Evolutionary conservation across 2,113 vertebrate genomes (phyloP).

Genomic region (Platycercus adscitus): DNA sequence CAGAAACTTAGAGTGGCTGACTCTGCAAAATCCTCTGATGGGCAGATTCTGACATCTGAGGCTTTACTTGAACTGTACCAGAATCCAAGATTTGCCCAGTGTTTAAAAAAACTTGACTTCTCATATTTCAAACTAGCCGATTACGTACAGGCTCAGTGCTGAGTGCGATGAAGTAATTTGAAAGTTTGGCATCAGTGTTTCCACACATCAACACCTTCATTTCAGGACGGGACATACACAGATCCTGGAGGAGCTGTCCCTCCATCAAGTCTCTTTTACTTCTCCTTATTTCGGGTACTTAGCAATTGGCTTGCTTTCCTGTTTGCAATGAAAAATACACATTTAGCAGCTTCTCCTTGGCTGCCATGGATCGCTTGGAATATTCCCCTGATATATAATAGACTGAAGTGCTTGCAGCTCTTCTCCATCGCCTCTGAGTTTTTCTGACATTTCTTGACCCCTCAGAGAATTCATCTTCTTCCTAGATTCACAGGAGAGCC

Average conservation of each 20-base stretch:
- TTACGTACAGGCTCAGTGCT: fast-evolving
- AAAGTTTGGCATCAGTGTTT: fast-evolving
- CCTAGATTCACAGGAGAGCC: not conserved
- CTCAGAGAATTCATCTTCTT: not conserved
- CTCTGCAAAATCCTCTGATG: not conserved
- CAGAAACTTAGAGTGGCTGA: not conserved
- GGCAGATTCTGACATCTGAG: not conserved
- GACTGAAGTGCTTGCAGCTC: not conserved
- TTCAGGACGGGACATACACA: fast-evolving
- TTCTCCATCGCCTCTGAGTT: not conserved
- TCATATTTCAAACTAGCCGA: not conserved
- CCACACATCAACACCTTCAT: not conserved
- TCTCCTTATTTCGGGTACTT: not conserved
- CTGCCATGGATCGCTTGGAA: not conserved
- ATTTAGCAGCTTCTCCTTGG: not conserved
- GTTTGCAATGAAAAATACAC: not conserved
- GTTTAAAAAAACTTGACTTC: not conserved
- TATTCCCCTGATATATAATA: not conserved
- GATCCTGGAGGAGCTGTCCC: not conserved
- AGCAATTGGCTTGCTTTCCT: not conserved
- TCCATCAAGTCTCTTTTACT: not conserved
- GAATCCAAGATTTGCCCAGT: not conserved
- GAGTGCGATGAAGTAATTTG: not conserved
- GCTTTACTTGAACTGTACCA: fast-evolving
- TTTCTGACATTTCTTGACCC: not conserved